Evolutionary conservation across 2,113 vertebrate species (phyloP).

Genomic region (Chinchilla lanigera): DNA sequence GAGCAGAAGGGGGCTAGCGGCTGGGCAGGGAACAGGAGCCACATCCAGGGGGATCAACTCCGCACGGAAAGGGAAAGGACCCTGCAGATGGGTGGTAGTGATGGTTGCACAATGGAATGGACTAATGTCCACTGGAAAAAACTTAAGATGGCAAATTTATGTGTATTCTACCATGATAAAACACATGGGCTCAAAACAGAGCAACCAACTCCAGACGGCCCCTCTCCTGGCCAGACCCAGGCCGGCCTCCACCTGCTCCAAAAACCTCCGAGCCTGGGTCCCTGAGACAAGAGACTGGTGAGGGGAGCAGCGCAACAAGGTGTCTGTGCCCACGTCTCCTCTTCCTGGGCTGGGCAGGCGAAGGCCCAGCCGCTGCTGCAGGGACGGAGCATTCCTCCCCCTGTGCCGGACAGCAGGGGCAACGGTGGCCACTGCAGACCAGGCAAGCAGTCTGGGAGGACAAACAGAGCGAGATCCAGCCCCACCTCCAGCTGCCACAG

Average conservation of each 20-base stretch:
- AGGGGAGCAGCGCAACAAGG: not conserved
- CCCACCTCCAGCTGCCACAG: not conserved
- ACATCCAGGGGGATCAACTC: not conserved
- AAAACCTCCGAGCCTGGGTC: not conserved
- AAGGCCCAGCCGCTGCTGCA: not conserved
- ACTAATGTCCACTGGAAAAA: not conserved
- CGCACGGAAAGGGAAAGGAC: no score
- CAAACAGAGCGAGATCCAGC: no score
- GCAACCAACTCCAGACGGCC: not conserved
- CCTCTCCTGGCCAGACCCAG: not conserved
- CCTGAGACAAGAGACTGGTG: not conserved
- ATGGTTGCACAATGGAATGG: no score
- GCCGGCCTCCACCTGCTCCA: not conserved
- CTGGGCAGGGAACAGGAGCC: not conserved
- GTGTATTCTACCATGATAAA: not conserved
- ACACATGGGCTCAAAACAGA: not conserved
- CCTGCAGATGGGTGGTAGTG: not conserved
- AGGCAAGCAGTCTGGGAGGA: no score
- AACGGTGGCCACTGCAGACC: fast-evolving
- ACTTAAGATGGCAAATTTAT: no score
- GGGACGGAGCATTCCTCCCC: not conserved
- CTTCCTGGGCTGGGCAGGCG: not conserved
- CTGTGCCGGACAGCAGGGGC: not conserved
- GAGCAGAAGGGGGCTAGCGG: not conserved
- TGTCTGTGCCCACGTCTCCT: not conserved